Conservation (phyloP, 1,140 invertebrate genomes). For the Neotoxoptera formosana region DNA sequence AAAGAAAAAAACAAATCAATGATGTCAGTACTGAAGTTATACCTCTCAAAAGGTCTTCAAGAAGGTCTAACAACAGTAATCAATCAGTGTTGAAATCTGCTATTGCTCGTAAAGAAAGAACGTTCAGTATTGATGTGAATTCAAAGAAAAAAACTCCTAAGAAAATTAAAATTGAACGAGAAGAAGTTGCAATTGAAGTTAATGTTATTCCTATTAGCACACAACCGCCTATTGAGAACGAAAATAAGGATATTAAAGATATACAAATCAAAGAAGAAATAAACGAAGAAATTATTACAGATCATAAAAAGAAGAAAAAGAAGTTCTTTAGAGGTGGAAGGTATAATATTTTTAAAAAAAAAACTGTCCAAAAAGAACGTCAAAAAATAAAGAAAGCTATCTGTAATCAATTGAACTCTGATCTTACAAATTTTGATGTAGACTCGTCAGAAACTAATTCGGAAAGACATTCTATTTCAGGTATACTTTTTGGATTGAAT, state of each 20-base stretch:
- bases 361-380: constrained; percentile 39
- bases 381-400: constrained; percentile 45
- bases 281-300: constrained; percentile 20
- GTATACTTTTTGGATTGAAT: constrained; percentile 13
- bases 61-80: constrained; percentile 61
- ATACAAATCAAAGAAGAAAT: constrained; percentile 25
- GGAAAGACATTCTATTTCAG: constrained; percentile 48
- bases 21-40: constrained; percentile 31
- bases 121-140: constrained; percentile 60
- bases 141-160: constrained; percentile 46
- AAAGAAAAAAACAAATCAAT: constrained; percentile 47
- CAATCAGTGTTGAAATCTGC: constrained; percentile 63
- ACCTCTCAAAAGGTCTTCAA: constrained; percentile 62
- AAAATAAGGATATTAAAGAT: neutral
- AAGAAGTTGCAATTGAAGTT: neutral
- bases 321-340: constrained; percentile 45
- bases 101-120: constrained; percentile 64
- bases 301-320: constrained; percentile 51
- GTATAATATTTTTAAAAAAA: constrained; percentile 56
- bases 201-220: neutral
- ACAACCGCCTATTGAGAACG: neutral
- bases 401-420: neutral
- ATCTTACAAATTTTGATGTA: constrained; percentile 13
- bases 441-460: constrained; percentile 45
- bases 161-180: constrained; percentile 44